Evolutionary conservation across 2,113 vertebrate species (phyloP).

Genomic region (Xyliphius kryptos): DNA sequence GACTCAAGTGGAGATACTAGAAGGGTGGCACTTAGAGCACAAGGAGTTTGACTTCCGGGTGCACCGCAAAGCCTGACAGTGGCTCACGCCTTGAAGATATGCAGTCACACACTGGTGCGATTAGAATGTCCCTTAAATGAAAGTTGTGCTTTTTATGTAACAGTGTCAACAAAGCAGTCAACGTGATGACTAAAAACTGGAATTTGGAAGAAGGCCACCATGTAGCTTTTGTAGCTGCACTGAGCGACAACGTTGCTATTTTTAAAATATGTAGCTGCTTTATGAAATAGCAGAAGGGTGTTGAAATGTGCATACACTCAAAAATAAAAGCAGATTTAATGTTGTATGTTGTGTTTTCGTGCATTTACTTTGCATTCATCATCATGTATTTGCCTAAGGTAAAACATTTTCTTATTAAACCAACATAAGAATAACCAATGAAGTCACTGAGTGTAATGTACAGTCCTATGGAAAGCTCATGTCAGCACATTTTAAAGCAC

Average conservation of each 20-base stretch:
- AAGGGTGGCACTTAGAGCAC: conserved; percentile 37
- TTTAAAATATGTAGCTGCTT: neutral
- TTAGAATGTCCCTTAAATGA: conserved; percentile 16
- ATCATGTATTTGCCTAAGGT: too few species aligned
- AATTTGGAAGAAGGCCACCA: neutral
- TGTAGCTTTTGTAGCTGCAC: neutral
- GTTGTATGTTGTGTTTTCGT: too few species aligned
- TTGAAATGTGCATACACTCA: too few species aligned
- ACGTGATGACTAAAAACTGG: neutral
- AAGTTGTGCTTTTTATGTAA: conserved; percentile 1
- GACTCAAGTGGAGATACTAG: conserved; percentile 50
- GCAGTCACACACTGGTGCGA: conserved; percentile 7
- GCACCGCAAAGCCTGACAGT: conserved; percentile 9
- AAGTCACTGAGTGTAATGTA: too few species aligned
- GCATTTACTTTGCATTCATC: too few species aligned
- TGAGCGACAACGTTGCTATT: neutral
- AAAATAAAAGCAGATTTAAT: too few species aligned
- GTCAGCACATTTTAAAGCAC: too few species aligned
- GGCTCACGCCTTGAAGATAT: conserved; percentile 9
- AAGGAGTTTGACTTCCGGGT: conserved; percentile 36
- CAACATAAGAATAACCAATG: too few species aligned
- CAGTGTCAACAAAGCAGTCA: neutral
- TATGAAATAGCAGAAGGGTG: too few species aligned
- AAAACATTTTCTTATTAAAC: too few species aligned
- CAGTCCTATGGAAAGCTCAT: too few species aligned